phyloP scores from a whole-genome alignment of 2,888 invertebrate species.

The Podotricha telesiphe region DNA sequence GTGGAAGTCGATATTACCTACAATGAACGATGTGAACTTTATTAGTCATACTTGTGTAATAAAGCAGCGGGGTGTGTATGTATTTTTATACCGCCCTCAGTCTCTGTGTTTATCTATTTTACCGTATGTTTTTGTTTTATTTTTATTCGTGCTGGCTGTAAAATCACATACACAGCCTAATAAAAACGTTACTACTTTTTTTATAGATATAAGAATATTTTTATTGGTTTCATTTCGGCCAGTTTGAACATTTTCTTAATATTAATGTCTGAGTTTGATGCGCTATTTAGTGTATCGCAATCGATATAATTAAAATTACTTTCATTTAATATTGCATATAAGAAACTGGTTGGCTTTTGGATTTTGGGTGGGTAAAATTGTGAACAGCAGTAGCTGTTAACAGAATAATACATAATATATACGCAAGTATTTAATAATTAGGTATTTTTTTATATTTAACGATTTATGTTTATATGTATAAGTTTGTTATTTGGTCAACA shows the following conservation, averaged over 20 bases:
- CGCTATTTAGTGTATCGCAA: constrained; percentile 15
- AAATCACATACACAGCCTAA: constrained; percentile 33
- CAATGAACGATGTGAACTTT: constrained; percentile 52
- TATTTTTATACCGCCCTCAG: constrained; percentile 48
- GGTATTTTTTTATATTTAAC: too few species aligned
- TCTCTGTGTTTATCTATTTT: constrained; percentile 45
- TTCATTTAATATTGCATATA: background rate
- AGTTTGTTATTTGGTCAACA: background rate
- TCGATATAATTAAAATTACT: constrained; percentile 1
- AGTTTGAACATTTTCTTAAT: constrained; percentile 18
- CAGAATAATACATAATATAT: too few species aligned
- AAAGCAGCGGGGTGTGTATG: constrained; percentile 51
- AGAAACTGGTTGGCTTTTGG: too few species aligned
- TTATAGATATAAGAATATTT: constrained; percentile 38
- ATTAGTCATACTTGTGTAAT: constrained; percentile 54
- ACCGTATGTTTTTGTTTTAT: constrained; percentile 33
- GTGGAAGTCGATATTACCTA: constrained; percentile 49
- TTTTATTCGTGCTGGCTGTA: constrained; percentile 30
- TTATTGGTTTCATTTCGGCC: constrained; percentile 31
- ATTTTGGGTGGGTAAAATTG: too few species aligned
- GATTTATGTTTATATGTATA: background rate
- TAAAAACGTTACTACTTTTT: constrained; percentile 36
- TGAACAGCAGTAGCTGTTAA: background rate
- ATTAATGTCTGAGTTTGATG: constrained; percentile 11
- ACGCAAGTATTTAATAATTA: too few species aligned